A percentile compares a stretch with the other conserved stretches of the same genome.
These are phyloP conservation scores for Phoebastria nigripes DNA, from an alignment of 2,797 vertebrate genomes.

Conservation along the genomic window DNA sequence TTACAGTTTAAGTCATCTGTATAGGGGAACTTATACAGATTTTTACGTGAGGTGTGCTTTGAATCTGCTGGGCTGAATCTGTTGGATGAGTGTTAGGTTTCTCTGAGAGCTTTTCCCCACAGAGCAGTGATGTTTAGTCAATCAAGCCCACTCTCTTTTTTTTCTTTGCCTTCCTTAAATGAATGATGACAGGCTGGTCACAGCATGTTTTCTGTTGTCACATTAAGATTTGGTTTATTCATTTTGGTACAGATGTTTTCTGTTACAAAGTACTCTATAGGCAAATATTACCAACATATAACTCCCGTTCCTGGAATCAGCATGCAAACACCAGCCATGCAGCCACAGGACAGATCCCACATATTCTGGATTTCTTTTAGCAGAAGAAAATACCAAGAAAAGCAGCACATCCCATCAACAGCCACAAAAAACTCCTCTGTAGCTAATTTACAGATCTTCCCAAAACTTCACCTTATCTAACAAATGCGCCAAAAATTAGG, in stretches of 20 bases:
- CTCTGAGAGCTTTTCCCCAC: not conserved
- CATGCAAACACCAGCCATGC: not conserved
- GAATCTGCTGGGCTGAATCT: not conserved
- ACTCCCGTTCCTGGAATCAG: slow-evolving; percentile 12
- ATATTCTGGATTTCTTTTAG: not conserved
- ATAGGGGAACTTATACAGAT: not conserved
- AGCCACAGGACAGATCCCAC: not conserved
- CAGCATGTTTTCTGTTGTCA: slow-evolving; percentile 68
- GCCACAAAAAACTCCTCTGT: not conserved
- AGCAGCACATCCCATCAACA: not conserved
- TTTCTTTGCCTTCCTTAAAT: slow-evolving; percentile 37
- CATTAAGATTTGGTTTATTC: slow-evolving; percentile 60
- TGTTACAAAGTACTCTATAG: slow-evolving; percentile 56
- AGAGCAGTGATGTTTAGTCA: slow-evolving; percentile 38
- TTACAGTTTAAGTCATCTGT: not conserved
- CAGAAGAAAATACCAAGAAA: not conserved
- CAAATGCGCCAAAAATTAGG: not conserved
- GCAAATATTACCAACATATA: slow-evolving; percentile 32
- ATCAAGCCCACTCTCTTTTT: slow-evolving; percentile 8
- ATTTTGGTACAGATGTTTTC: slow-evolving; percentile 46
- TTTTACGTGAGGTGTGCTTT: not conserved
- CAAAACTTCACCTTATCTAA: not conserved
- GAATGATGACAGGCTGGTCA: slow-evolving; percentile 56
- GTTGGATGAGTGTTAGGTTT: not conserved
- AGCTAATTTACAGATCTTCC: not conserved